phyloP scores from a whole-genome alignment of 2,888 invertebrate species.

The Drosophila demipolita region DNA sequence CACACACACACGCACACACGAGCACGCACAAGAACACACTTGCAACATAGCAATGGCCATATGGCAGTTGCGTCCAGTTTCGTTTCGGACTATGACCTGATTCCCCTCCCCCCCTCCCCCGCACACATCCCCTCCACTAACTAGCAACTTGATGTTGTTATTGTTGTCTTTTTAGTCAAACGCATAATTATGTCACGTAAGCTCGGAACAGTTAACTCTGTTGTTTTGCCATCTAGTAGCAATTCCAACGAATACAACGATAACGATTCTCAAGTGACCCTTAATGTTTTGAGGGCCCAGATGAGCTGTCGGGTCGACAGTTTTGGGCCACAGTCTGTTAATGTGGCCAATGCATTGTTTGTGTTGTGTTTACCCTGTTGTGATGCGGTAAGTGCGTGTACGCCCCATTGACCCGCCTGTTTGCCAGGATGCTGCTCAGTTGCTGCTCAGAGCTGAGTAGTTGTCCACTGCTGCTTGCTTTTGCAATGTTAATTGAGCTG shows the following conservation, averaged over 20 bases:
- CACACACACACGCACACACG: constrained; percentile 20
- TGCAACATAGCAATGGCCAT: constrained; percentile 53
- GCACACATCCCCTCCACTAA: neutral
- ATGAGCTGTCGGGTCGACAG: constrained; percentile 52
- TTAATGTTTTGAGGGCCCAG: constrained; percentile 54
- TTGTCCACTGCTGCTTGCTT: constrained; percentile 21
- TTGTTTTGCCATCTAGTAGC: constrained; percentile 81
- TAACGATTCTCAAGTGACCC: constrained; percentile 54
- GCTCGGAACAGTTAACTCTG: constrained; percentile 80
- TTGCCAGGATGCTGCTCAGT: constrained; percentile 6
- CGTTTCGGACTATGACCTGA: constrained; percentile 19
- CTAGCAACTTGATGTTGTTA: constrained; percentile 3
- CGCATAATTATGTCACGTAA: constrained; percentile 81
- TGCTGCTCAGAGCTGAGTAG: constrained; percentile 9
- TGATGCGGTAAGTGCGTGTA: constrained; percentile 56
- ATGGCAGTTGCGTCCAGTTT: constrained; percentile 54
- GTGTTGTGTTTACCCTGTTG: constrained; percentile 17
- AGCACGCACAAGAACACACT: constrained; percentile 22
- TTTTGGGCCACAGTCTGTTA: constrained; percentile 57
- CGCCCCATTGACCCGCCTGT: constrained; percentile 57
- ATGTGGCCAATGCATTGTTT: constrained; percentile 69
- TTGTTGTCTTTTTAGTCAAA: constrained; percentile 71
- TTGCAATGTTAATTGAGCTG: constrained; percentile 78
- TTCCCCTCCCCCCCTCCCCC: neutral
- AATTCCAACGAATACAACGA: constrained; percentile 50